phyloP scores from a whole-genome alignment of 2,797 vertebrate species.

The Margarornis squamiger region DNA sequence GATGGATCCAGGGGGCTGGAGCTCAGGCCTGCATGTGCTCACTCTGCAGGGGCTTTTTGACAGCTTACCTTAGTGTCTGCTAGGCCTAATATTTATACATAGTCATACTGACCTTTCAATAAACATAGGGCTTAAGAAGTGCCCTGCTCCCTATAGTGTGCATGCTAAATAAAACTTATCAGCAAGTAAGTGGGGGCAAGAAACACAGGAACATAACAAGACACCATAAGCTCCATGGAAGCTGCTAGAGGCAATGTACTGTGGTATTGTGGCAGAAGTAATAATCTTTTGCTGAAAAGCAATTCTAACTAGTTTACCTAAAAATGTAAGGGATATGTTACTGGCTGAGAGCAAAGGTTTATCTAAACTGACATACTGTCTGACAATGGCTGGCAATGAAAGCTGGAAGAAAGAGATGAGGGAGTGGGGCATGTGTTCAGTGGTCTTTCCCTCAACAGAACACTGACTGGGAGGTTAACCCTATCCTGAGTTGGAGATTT shows the following conservation, averaged over 20 bases:
- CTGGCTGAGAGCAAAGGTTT: neutral
- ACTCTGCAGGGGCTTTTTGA: neutral
- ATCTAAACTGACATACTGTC: neutral
- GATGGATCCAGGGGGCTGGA: neutral
- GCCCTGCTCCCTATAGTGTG: neutral
- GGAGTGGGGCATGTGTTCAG: neutral
- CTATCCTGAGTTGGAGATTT: neutral
- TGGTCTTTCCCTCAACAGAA: neutral
- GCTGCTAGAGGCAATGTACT: neutral
- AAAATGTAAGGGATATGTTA: neutral
- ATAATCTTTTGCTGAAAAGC: neutral
- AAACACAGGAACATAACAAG: neutral
- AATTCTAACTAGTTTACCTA: neutral
- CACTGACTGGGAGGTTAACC: neutral
- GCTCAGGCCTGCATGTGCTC: neutral
- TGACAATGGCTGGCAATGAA: neutral
- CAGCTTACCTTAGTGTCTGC: neutral
- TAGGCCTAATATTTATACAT: neutral
- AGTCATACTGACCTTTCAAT: neutral
- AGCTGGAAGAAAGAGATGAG: neutral
- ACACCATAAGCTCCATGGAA: fast-evolving
- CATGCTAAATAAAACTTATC: neutral
- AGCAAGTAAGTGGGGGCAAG: neutral
- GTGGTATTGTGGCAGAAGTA: neutral
- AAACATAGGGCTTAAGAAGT: neutral